A percentile compares a stretch with the other conserved stretches of the same genome.
These are phyloP conservation scores for Magallana gigas DNA, from an alignment of 1,140 invertebrate genomes.

Conservation along the genomic window DNA sequence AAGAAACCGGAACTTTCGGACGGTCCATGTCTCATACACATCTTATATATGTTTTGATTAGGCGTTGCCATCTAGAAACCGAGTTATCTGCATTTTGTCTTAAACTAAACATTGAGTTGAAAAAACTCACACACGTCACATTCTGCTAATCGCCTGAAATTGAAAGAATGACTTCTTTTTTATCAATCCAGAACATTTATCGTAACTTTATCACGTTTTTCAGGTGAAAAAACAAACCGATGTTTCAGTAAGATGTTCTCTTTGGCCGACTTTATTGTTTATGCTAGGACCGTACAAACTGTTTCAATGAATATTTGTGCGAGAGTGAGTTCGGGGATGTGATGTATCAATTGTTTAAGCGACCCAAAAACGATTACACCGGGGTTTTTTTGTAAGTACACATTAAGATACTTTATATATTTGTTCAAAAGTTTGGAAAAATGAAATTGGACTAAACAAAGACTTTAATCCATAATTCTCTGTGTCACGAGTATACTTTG, in stretches of 20 bases:
- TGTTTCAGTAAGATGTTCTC: slow-evolving; percentile 10
- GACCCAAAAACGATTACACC: no score
- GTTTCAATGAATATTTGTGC: background rate
- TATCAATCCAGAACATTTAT: slow-evolving; percentile 20
- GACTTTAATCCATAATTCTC: no score
- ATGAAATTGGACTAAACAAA: no score
- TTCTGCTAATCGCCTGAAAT: background rate
- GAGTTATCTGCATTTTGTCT: background rate
- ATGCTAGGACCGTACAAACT: background rate
- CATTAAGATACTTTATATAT: no score
- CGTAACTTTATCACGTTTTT: slow-evolving; percentile 18
- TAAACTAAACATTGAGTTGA: background rate
- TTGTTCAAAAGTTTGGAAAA: no score
- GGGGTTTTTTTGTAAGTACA: no score
- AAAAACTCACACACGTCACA: background rate
- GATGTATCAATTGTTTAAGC: no score
- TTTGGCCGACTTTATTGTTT: background rate
- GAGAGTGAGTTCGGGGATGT: background rate
- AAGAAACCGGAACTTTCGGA: no score
- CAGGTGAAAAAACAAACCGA: slow-evolving; percentile 2
- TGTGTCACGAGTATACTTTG: no score
- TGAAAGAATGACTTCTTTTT: slow-evolving; percentile 10
- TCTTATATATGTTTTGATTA: no score
- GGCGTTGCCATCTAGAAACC: no score
- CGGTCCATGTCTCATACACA: no score